phyloP scores from a whole-genome alignment of 2,888 invertebrate genomes.

The Eurois occulta region DNA sequence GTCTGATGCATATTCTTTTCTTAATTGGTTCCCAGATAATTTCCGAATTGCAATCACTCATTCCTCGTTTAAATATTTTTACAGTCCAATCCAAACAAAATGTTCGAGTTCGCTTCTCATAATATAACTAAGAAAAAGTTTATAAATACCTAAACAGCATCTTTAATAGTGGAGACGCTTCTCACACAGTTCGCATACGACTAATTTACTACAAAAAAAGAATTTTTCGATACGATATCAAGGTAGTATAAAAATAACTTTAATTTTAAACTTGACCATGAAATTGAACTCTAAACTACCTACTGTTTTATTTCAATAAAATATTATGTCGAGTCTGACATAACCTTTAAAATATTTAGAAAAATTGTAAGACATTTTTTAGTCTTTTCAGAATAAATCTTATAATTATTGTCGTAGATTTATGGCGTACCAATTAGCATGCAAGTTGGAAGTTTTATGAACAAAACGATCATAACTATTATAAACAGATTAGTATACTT shows the following conservation, averaged over 20 bases:
- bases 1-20: constrained; percentile 15
- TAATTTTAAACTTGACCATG: constrained; percentile 31
- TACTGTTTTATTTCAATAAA: not conserved
- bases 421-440: not conserved
- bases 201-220: not conserved
- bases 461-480: constrained; percentile 15
- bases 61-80: constrained; percentile 15
- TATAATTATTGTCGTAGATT: not conserved
- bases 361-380: not conserved
- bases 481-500: not conserved
- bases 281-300: constrained; percentile 27
- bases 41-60: constrained; percentile 10
- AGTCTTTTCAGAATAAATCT: not conserved
- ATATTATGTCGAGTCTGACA: constrained; percentile 9
- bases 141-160: not conserved
- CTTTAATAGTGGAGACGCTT: not conserved
- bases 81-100: constrained; percentile 5
- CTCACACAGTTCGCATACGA: not conserved
- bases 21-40: constrained; percentile 5
- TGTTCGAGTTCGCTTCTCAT: not conserved
- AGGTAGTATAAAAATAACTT: constrained; percentile 17
- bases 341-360: not conserved
- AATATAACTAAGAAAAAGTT: constrained; percentile 9
- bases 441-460: not conserved
- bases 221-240: not conserved